Evolutionary conservation across 2,888 invertebrate species (phyloP), one percentile per base, ranked within the genome.

Genomic region (Eupeodes latifasciatus): DNA sequence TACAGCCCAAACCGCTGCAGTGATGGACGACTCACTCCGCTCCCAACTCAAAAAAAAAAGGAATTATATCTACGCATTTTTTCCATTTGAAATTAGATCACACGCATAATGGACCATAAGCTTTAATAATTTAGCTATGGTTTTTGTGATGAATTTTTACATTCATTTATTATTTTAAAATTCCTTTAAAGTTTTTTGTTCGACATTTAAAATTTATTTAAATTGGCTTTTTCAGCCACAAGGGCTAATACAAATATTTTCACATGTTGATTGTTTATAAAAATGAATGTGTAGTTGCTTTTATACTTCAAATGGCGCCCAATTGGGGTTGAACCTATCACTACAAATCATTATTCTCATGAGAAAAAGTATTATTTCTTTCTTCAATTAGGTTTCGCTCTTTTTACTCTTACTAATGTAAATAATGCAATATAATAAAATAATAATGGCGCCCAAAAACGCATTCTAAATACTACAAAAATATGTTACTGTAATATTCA

Each of bases 21-120:
- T 12, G 14, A 14, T 27, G 36, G 7, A 36, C 49, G 12, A 62
- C 16, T 27, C 14, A 69, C 44, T 69, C 49, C 49, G 55, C 14
- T 9, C 14, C 62, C 44, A 74, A 55, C 49, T 27, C 36, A 19
- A 27, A 14, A 19, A 53, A 64, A 64, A 19, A 64, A 71, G 36
- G 14, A 44, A 61, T 12, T 55, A 14, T 75, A 77, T 64, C 76
- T 51, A 80, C 74, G 69, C 69, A 71, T 79, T 78, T 75, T 75
- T 69, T 12, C 7, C 61, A 0, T 16, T 44, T 61, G 62, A 47
- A 12, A 61, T 79, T 67, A 67, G 67, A 67, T 59, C 67, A 62
- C 61, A 55, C 55, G 55, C 34, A 69, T 69, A 79, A 62, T 79
- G 49, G 57, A 53, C 64, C 66, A 59, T 34, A 72, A 77, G 44